Evolutionary conservation across 2,113 vertebrate species (phyloP).

Genomic region (Alligator mississippiensis): DNA sequence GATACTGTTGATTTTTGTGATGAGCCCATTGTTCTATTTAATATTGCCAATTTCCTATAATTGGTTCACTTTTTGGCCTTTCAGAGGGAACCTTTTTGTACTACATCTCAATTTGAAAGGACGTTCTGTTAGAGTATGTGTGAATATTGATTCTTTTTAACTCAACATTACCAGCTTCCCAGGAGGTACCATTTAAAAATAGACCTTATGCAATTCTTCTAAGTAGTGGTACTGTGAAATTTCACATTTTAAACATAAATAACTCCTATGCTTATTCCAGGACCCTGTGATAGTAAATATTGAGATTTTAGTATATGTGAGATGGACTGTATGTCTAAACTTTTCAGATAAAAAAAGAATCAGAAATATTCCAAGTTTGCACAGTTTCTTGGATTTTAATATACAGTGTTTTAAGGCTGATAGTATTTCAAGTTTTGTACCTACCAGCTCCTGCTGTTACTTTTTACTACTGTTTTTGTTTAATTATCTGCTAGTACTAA

Average conservation of each 20-base stretch:
- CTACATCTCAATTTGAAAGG: neutral
- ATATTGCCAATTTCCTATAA: neutral
- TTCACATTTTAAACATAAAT: neutral
- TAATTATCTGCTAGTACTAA: neutral
- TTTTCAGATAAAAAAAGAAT: neutral
- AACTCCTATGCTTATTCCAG: neutral
- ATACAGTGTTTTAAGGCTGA: neutral
- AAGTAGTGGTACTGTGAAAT: neutral
- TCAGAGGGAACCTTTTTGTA: neutral
- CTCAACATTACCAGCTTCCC: neutral
- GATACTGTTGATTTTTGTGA: neutral
- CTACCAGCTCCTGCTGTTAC: neutral
- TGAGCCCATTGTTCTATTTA: neutral
- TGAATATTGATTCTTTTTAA: neutral
- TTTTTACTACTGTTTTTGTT: rapidly evolving
- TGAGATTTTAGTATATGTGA: rapidly evolving
- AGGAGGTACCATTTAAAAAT: neutral
- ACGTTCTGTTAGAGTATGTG: rapidly evolving
- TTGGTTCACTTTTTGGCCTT: neutral
- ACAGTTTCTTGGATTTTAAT: neutral
- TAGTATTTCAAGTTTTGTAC: neutral
- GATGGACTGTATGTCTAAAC: neutral
- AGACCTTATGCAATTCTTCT: neutral
- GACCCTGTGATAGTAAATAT: neutral
- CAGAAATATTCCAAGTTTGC: neutral